These are phyloP conservation scores for Charadrius vociferus DNA, from an alignment of 2,113 vertebrate species.

Conservation along the genomic window DNA sequence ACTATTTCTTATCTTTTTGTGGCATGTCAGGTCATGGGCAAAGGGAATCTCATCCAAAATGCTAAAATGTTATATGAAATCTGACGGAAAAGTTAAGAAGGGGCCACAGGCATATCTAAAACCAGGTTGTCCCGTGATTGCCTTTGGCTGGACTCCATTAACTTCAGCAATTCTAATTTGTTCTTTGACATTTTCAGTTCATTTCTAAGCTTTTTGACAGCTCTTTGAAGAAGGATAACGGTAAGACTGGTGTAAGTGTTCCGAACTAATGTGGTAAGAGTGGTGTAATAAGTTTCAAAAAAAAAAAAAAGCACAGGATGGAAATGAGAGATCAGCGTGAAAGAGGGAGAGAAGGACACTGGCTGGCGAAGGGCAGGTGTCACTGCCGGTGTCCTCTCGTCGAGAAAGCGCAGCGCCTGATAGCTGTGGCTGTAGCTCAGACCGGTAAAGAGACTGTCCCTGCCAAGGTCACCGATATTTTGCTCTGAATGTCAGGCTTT, in stretches of 20 bases:
- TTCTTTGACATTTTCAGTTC: background rate
- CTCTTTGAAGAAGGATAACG: background rate
- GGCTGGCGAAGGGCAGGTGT: fast-evolving
- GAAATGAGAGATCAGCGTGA: fast-evolving
- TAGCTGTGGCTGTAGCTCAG: background rate
- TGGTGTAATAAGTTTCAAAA: fast-evolving
- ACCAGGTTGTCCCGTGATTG: background rate
- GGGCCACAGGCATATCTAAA: background rate
- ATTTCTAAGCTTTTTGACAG: background rate
- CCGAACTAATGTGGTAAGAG: fast-evolving
- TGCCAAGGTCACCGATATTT: background rate
- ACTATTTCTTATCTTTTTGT: fast-evolving
- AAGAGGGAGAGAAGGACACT: background rate
- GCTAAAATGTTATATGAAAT: background rate
- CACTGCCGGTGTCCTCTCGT: background rate
- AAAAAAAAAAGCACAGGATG: fast-evolving
- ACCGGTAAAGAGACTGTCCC: background rate
- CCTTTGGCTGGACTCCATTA: background rate
- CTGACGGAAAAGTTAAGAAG: background rate
- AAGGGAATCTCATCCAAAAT: background rate
- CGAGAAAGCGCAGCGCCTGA: background rate
- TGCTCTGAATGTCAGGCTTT: background rate
- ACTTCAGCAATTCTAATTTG: background rate
- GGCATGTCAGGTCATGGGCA: no score
- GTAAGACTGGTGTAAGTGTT: fast-evolving